Conservation (phyloP, 2,797 vertebrate species). For the Leucoraja ocellata region DNA sequence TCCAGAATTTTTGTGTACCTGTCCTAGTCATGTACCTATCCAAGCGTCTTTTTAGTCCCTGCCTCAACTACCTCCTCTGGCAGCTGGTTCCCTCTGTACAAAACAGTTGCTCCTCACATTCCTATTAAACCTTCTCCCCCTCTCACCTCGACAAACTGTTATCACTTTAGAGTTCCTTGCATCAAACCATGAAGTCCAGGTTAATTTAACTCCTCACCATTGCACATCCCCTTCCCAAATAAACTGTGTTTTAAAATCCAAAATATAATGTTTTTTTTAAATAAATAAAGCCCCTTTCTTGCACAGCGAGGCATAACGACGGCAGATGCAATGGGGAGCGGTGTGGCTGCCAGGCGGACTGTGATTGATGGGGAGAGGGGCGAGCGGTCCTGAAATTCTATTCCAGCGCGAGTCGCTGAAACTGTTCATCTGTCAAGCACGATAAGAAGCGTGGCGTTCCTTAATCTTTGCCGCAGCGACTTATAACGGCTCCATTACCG, state of each 20-base stretch:
- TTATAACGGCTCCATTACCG: neutral
- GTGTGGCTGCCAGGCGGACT: neutral
- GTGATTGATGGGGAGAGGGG: conserved; percentile 2
- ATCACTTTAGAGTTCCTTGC: neutral
- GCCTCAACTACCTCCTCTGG: no score
- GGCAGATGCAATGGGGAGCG: neutral
- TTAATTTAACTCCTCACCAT: neutral
- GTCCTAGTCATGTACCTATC: no score
- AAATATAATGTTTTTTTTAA: neutral
- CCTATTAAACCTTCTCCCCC: no score
- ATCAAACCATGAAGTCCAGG: neutral
- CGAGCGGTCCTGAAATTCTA: conserved; percentile 1
- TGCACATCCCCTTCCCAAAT: neutral
- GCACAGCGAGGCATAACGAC: no score
- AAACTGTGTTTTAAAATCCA: neutral
- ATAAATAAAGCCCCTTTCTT: no score
- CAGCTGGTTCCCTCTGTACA: no score
- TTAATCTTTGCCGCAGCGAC: neutral
- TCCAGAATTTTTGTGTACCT: no score
- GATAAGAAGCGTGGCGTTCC: conserved; percentile 16
- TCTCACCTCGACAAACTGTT: neutral
- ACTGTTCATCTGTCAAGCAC: conserved; percentile 1
- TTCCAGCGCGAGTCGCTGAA: neutral
- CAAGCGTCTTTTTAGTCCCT: no score
- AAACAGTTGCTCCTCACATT: no score